Base-by-base conservation (phyloP, 2,113 vertebrate species). In the Microtus richardsoni region DNA sequence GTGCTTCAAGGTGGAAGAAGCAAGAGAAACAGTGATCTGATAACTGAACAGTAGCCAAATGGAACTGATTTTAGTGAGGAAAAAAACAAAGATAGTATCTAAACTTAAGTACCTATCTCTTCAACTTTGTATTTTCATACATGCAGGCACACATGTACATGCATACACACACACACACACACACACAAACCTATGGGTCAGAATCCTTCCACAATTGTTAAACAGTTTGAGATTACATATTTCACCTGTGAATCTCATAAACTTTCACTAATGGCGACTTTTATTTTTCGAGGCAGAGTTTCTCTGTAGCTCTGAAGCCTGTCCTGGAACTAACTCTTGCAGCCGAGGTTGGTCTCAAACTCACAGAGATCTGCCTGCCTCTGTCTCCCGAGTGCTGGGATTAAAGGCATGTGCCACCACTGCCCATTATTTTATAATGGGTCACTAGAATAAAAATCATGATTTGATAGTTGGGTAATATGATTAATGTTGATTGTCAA, bases 181-280 rank as follows among this genome's bases (percentile, higher is more conserved):
- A 47, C 41, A 47, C 26, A 52, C 17, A 52, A 2, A 78, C 47
- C 60, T 39, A 82, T 6, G 64, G 30, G 2, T 5, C 13, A 73
- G 30, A 93, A 70, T 93, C 84, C 74, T 93, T 89, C 88, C 8
- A 28, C 73, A 94, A 71, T 78, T 89, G 30, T 28, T 82, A 84
- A 94, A 78, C 7, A 66, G 22, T 90, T 92, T 66, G 58, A 96
- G 64, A 49, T 88, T 88, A 44, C 9, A 21, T 54, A 83, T 73
- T 94, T 91, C 11, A 26, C 9, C 52, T 14, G 33, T 11, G 33
- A 13, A 80, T 86, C 44, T 85, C 77, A 68, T 93, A 79, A 52
- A 24, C 26, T 54, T 71, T 75, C 30, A 47, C 39, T 47, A 78
- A 8, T 1, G 17, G 22, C 2, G 19, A 58, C 58, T 58, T 58